Conservation (phyloP, 2,888 invertebrate species). For the Xestia rhomboidea region DNA sequence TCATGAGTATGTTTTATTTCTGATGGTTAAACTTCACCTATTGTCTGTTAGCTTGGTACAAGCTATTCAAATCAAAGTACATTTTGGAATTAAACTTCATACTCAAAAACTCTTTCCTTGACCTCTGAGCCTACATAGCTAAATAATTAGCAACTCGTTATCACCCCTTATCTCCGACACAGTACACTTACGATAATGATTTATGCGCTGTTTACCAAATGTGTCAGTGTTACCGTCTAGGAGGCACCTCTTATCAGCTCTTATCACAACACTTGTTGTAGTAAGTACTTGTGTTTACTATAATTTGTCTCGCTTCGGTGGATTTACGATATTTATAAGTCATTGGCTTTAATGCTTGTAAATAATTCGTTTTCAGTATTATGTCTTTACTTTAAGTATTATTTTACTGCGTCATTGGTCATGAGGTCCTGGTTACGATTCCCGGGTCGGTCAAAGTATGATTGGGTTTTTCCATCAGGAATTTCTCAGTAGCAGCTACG, state of each 20-base stretch:
- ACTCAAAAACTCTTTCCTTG: not conserved
- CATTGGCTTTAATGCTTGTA: not conserved
- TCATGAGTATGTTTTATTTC: not conserved
- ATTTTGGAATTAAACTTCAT: not conserved
- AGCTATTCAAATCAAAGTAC: not conserved
- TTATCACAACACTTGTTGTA: conserved; percentile 33
- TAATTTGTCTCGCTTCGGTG: conserved; percentile 1
- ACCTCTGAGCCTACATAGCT: too few species aligned
- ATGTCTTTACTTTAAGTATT: not conserved
- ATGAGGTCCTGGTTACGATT: not conserved
- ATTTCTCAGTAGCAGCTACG: not conserved
- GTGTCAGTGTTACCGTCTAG: conserved; percentile 44
- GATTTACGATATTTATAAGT: conserved; percentile 27
- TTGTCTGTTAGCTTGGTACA: not conserved
- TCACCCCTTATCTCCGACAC: conserved; percentile 30
- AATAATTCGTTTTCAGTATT: not conserved
- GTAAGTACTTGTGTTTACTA: conserved; percentile 37
- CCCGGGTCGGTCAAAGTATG: not conserved
- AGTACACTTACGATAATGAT: conserved; percentile 14
- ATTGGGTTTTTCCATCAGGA: not conserved
- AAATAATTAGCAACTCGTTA: not conserved
- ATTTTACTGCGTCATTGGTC: not conserved
- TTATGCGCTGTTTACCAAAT: conserved; percentile 38
- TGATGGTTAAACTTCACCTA: not conserved
- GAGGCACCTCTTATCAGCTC: conserved; percentile 37